Conservation (phyloP, 2,888 invertebrate genomes). For the Galeopsomyia nigrocyanea region DNA sequence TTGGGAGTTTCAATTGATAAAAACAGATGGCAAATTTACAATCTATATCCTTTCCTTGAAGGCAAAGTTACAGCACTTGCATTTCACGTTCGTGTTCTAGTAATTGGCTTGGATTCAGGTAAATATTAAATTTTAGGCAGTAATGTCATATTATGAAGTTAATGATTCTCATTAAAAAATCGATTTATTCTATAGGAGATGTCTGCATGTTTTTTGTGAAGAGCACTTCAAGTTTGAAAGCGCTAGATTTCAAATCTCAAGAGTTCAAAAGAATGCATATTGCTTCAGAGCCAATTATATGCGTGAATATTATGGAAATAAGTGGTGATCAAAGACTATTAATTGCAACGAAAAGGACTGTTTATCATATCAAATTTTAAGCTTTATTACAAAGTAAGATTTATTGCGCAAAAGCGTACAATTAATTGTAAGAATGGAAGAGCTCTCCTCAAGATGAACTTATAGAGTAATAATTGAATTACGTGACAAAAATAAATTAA, state of each 20-base stretch:
- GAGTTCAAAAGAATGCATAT: slow-evolving; percentile 48
- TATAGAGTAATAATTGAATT: slow-evolving; percentile 1
- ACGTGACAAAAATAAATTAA: slow-evolving; percentile 18
- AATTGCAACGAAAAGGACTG: slow-evolving; percentile 50
- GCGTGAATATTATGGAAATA: slow-evolving; percentile 55
- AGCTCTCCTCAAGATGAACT: neutral
- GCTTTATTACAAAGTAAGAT: neutral
- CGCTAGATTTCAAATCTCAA: slow-evolving; percentile 51
- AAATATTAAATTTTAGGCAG: slow-evolving; percentile 15
- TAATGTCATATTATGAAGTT: slow-evolving; percentile 1
- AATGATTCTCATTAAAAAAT: neutral
- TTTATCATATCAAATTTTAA: slow-evolving; percentile 50
- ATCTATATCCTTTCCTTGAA: slow-evolving; percentile 51
- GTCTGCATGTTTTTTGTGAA: slow-evolving; percentile 54
- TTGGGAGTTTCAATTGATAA: slow-evolving; percentile 55
- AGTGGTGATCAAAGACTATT: slow-evolving; percentile 52
- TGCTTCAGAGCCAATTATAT: slow-evolving; percentile 54
- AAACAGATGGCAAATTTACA: slow-evolving; percentile 54
- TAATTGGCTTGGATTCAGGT: slow-evolving; percentile 59
- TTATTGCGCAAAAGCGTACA: too few species aligned
- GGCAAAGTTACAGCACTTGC: slow-evolving; percentile 54
- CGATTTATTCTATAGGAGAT: slow-evolving; percentile 52
- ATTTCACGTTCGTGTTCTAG: slow-evolving; percentile 53
- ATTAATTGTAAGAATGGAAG: neutral
- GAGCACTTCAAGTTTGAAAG: slow-evolving; percentile 47